phyloP scores from a whole-genome alignment of 2,888 invertebrate genomes.

The Himalopsyche kuldschensis region DNA sequence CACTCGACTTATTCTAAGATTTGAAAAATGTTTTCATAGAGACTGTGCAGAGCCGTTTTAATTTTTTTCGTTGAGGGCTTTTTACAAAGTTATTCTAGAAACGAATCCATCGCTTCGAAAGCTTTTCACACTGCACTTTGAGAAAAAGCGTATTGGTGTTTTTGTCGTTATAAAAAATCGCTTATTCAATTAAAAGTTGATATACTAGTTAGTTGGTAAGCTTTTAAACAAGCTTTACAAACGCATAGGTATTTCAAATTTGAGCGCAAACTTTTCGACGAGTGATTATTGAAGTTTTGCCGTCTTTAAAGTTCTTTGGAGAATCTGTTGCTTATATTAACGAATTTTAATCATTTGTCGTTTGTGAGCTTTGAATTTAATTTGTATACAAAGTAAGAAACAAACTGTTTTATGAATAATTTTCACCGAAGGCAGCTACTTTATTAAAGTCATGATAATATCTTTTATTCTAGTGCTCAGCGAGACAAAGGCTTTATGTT shows the following conservation, averaged over 20 bases:
- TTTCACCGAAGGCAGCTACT: no score
- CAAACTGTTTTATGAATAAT: no score
- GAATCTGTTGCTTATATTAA: neutral
- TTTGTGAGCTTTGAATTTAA: neutral
- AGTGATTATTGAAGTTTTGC: neutral
- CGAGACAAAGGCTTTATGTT: no score
- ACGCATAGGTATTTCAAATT: neutral
- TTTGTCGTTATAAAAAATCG: conserved; percentile 6
- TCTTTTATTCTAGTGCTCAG: no score
- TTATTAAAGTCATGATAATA: no score
- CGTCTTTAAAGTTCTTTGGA: neutral
- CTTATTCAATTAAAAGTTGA: conserved; percentile 30
- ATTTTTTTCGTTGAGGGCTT: neutral
- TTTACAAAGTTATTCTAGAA: neutral
- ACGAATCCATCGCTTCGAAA: neutral
- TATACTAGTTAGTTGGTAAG: neutral
- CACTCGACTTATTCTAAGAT: neutral
- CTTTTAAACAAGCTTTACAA: neutral
- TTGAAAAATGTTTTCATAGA: neutral
- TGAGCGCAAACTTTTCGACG: neutral
- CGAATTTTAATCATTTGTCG: neutral
- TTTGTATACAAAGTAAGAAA: no score
- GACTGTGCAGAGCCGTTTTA: neutral
- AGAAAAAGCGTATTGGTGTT: neutral
- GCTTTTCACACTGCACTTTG: neutral